Percentiles rank a stretch among this genome's conserved stretches.
Conservation (phyloP, 2,797 vertebrate genomes). For the Benthosema pterotum region DNA sequence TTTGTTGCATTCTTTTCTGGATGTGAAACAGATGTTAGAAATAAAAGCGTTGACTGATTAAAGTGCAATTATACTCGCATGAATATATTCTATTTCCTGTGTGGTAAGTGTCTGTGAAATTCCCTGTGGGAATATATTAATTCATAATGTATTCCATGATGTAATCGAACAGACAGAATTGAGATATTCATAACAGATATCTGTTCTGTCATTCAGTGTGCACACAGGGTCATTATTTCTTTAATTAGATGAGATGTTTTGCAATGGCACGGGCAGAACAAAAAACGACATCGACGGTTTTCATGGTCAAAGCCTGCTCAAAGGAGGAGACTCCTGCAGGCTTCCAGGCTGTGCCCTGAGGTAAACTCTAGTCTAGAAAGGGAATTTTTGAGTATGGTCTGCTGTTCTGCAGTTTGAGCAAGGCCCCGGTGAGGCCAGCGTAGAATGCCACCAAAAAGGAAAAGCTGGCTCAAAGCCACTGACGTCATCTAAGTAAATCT, state of each 20-base stretch:
- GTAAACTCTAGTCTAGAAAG: conserved; percentile 89
- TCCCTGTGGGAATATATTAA: conserved; percentile 52
- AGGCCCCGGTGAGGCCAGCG: conserved; percentile 85
- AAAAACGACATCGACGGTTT: conserved; percentile 63
- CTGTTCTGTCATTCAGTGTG: conserved; percentile 59
- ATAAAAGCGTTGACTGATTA: conserved; percentile 42
- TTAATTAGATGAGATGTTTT: conserved; percentile 54
- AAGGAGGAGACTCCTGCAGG: conserved; percentile 61
- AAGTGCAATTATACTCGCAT: conserved; percentile 33
- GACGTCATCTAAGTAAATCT: conserved; percentile 95
- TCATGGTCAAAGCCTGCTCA: conserved; percentile 42
- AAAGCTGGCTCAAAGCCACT: conserved; percentile 91
- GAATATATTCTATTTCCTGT: conserved; percentile 53
- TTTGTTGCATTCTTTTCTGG: conserved; percentile 31
- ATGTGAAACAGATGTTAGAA: conserved; percentile 42
- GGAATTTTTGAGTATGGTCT: conserved; percentile 89
- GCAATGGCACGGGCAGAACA: conserved; percentile 46
- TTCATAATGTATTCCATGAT: conserved; percentile 41
- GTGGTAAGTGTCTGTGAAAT: conserved; percentile 32
- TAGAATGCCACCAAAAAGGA: conserved; percentile 89
- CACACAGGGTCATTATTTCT: conserved; percentile 49
- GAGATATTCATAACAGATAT: conserved; percentile 41
- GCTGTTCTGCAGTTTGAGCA: conserved; percentile 84
- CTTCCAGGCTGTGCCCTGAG: conserved; percentile 78
- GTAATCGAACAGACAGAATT: conserved; percentile 47